Conservation (phyloP, 2,888 invertebrate genomes). For the Eupeodes latifasciatus region DNA sequence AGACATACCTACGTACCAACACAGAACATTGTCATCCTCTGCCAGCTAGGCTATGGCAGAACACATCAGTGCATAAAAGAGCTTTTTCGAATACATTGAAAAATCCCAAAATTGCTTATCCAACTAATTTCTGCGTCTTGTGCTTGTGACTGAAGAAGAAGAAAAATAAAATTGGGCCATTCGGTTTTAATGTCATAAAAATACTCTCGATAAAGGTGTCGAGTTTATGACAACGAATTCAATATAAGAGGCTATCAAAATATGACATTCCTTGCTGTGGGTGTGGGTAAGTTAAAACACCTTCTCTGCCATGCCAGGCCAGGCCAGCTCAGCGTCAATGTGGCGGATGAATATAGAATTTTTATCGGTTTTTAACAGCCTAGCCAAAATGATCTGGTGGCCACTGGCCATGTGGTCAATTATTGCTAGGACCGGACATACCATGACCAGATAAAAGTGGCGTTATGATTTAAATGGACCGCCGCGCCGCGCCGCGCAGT, state of each 20-base stretch:
- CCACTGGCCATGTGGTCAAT: slow-evolving; percentile 45
- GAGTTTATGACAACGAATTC: slow-evolving; percentile 50
- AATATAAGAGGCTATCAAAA: slow-evolving; percentile 44
- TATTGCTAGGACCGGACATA: background rate
- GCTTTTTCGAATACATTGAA: slow-evolving; percentile 1
- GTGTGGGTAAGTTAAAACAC: slow-evolving; percentile 49
- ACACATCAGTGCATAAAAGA: background rate
- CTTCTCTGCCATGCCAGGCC: slow-evolving; percentile 31
- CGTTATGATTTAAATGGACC: slow-evolving; percentile 36
- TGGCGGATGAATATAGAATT: slow-evolving; percentile 62
- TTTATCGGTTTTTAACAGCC: slow-evolving; percentile 67
- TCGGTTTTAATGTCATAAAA: slow-evolving; percentile 33
- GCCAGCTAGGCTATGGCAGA: background rate
- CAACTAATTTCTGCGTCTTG: slow-evolving; percentile 27
- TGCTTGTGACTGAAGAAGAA: background rate
- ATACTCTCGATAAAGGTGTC: slow-evolving; percentile 54
- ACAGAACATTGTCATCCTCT: background rate
- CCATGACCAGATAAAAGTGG: background rate
- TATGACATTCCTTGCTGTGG: slow-evolving; percentile 51
- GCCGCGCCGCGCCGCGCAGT: background rate
- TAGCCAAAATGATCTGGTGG: slow-evolving; percentile 39
- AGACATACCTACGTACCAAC: background rate
- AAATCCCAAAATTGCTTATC: slow-evolving; percentile 21
- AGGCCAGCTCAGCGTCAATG: background rate
- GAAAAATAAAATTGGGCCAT: slow-evolving; percentile 26